Evolutionary conservation across 2,113 vertebrate species (phyloP).

Genomic region (Phoenicopterus ruber): DNA sequence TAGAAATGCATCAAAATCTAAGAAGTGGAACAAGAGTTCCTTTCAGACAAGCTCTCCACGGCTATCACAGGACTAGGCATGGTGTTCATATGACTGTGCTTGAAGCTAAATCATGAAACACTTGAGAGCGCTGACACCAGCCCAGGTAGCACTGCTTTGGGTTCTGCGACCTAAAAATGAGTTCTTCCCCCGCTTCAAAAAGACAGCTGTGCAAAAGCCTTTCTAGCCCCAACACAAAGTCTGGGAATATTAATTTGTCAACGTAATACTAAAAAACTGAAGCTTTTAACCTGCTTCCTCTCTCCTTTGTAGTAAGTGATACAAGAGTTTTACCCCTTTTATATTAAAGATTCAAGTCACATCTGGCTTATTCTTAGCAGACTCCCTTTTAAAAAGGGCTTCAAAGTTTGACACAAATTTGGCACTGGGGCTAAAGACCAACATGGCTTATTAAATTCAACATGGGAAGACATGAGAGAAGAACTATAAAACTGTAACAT

Average conservation of each 20-base stretch:
- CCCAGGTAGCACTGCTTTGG: neutral
- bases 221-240: neutral
- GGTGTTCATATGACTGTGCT: slow-evolving; percentile 39
- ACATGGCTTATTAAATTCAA: neutral
- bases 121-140: neutral
- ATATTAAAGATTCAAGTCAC: neutral
- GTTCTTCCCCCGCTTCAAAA: neutral
- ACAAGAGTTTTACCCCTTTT: neutral
- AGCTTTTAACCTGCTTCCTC: neutral
- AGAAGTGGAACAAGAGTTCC: slow-evolving; percentile 10
- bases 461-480: neutral
- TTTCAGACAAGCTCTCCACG: slow-evolving; percentile 8
- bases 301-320: neutral
- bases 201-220: neutral
- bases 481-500: neutral
- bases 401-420: neutral
- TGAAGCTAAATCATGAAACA: neutral
- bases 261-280: neutral
- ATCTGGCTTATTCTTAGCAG: neutral
- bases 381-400: neutral
- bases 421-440: neutral
- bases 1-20: neutral
- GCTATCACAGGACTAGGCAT: slow-evolving; percentile 39
- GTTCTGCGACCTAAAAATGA: neutral
- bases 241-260: neutral